Conservation (phyloP, 2,797 vertebrate species). For the Nannoperca obscura region DNA sequence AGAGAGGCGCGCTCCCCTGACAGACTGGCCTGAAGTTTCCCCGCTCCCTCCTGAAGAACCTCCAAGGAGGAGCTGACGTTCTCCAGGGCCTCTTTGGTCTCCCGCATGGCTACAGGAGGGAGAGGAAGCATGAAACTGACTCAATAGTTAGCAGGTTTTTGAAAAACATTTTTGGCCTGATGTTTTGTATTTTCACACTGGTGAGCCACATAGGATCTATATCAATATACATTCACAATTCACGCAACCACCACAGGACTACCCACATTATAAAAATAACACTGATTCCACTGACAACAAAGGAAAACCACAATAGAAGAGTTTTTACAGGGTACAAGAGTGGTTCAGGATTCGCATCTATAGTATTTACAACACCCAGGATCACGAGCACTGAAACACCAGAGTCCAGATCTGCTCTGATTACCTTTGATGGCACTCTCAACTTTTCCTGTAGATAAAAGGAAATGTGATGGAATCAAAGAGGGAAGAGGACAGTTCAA, state of each 20-base stretch:
- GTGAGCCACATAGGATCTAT: neutral
- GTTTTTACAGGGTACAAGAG: slow-evolving; percentile 43
- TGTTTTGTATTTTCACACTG: neutral
- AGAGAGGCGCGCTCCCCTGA: slow-evolving; percentile 82
- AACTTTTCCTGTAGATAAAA: slow-evolving; percentile 89
- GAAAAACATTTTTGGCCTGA: neutral
- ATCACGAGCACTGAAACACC: slow-evolving; percentile 63
- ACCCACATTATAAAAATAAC: neutral
- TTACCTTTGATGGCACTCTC: slow-evolving; percentile 92
- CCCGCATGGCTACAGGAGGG: slow-evolving; percentile 87
- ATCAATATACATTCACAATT: neutral
- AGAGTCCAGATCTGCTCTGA: slow-evolving; percentile 41
- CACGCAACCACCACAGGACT: slow-evolving; percentile 14
- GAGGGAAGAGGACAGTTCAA: slow-evolving; percentile 32
- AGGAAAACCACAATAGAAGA: slow-evolving; percentile 31
- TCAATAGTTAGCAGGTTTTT: neutral
- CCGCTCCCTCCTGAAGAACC: slow-evolving; percentile 86
- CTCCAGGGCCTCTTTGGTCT: slow-evolving; percentile 90
- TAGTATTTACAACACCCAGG: slow-evolving; percentile 24
- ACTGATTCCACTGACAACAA: slow-evolving; percentile 29
- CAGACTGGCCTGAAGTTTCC: slow-evolving; percentile 84
- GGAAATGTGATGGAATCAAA: slow-evolving; percentile 67
- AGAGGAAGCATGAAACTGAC: neutral
- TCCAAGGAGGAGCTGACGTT: slow-evolving; percentile 87
- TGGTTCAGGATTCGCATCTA: slow-evolving; percentile 30